A percentile compares a stretch with the other conserved stretches of the same genome.
These are phyloP conservation scores for Halcyon smyrnensis DNA, from an alignment of 2,797 vertebrate species.

Conservation along the genomic window DNA sequence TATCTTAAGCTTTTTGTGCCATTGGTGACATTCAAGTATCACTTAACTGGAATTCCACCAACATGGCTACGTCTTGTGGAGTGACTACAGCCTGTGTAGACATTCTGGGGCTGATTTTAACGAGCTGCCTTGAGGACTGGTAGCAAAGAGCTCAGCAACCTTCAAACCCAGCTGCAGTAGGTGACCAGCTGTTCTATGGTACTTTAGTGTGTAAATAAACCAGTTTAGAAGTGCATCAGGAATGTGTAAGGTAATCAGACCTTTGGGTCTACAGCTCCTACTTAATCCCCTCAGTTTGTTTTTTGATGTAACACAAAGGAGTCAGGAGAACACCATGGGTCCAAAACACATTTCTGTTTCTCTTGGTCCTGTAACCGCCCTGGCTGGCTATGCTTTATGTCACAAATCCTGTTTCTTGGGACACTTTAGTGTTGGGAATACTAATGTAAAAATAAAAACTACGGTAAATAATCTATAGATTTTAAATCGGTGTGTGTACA, in stretches of 20 bases:
- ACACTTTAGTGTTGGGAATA: no score
- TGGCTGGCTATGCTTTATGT: neutral
- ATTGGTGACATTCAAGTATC: neutral
- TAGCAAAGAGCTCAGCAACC: neutral
- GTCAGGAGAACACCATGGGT: neutral
- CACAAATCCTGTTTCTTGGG: neutral
- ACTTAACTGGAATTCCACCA: neutral
- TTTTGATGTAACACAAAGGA: neutral
- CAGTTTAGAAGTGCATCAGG: neutral
- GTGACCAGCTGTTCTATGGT: neutral
- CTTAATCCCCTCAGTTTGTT: neutral
- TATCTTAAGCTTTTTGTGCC: neutral
- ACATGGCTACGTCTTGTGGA: neutral
- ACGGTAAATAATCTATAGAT: neutral
- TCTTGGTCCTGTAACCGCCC: neutral
- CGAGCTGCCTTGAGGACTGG: neutral
- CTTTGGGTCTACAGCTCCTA: neutral
- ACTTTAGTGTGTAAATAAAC: neutral
- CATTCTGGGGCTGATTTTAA: neutral
- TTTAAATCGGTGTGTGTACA: neutral
- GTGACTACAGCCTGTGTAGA: neutral
- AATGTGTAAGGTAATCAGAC: fast-evolving
- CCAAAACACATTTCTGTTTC: neutral
- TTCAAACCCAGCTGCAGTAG: neutral
- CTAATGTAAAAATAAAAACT: neutral